phyloP scores from a whole-genome alignment of 2,113 vertebrate genomes.

The Psettodes erumei region DNA sequence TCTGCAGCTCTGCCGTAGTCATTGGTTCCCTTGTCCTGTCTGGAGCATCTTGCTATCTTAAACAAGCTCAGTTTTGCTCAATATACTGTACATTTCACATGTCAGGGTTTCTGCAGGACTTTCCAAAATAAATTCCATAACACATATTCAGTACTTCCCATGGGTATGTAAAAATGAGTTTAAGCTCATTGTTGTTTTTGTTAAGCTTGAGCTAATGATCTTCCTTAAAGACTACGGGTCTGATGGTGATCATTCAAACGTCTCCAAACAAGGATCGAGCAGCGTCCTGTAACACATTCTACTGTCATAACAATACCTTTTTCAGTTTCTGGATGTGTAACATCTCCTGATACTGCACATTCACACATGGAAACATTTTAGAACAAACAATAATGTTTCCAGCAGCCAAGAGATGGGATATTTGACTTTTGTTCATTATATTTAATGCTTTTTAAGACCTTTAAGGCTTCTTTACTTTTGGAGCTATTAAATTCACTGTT shows the following conservation, averaged over 20 bases:
- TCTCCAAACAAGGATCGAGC: neutral
- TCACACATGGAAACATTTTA: neutral
- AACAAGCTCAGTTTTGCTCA: conserved; percentile 24
- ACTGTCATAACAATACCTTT: neutral
- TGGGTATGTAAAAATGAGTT: neutral
- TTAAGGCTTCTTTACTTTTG: neutral
- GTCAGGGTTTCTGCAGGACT: neutral
- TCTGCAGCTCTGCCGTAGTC: conserved; percentile 37
- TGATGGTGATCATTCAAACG: neutral
- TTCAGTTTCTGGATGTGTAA: neutral
- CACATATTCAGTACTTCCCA: neutral
- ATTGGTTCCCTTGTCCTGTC: conserved; percentile 12
- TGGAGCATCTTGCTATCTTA: neutral
- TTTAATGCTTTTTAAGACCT: neutral
- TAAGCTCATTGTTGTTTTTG: neutral
- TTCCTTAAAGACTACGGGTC: neutral
- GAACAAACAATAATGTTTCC: neutral
- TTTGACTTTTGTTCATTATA: neutral
- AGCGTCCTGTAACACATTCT: neutral
- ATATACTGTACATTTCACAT: neutral
- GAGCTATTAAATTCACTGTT: neutral
- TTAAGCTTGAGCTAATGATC: neutral
- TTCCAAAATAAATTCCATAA: neutral
- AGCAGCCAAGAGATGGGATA: neutral
- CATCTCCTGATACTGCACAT: neutral